Evolutionary conservation across 2,797 vertebrate species (phyloP), one percentile per base, ranked within the genome.

Genomic region (Melanogrammus aeglefinus): DNA sequence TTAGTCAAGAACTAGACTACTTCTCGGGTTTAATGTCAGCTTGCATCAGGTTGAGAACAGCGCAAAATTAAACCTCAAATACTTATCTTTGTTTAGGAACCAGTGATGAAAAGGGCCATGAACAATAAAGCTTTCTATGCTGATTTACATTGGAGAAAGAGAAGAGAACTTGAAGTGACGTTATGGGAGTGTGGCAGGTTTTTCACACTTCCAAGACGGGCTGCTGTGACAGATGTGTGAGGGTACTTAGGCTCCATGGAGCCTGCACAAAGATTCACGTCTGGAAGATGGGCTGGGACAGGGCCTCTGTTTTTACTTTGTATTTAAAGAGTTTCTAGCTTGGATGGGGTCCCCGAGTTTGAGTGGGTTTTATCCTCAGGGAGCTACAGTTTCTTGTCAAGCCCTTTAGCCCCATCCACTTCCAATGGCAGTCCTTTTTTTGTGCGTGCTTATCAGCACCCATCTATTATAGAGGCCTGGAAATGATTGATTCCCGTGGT

Each of bases 1-100:
- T 85, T 70, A 84, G 83, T 89, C 79, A 83, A 90, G 90, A 86
- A 86, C 90, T 72, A 57, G 83, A 80, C 66, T 89, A 91, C 85
- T 86, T 74, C 72, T 84, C 69, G 78, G 78, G 83, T 82, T 83
- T 85, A 91, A 88, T 85, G 80, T 89, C 85, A 85, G 84, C 83
- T 87, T 82, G 81, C 84, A 85, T 82, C 75, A 80, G 73, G 83
- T 82, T 82, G 79, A 83, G 82, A 89, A 89, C 86, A 85, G 83
- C 81, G 75, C 82, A 87, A 84, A 84, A 79, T 84, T 83, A 81
- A 77, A 70, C 79, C 80, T 84, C 73, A 76, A 81, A 87, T 87
- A 87, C 84, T 80, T 84, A 63, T 24, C 21, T 75, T 74, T 86
- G 82, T 90, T 85, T 83, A 82, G 41, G 72, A 71, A 71, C 13